A percentile compares a stretch with the other conserved stretches of the same genome.
Evolutionary conservation across 2,797 vertebrate species (phyloP).

Genomic region (Eulemur albifrons): DNA sequence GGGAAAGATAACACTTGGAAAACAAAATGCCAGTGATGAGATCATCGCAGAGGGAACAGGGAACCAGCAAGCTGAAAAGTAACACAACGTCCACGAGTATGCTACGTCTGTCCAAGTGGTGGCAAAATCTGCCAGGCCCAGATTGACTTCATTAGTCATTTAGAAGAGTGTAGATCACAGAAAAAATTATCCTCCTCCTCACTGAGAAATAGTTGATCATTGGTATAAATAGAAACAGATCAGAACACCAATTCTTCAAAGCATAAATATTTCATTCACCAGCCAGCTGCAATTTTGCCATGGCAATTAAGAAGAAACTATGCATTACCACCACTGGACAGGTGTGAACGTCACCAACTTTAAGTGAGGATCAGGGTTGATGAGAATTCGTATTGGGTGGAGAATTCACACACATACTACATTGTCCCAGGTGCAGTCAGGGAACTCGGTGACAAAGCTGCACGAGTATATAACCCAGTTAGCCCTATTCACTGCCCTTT

Average conservation of each 20-base stretch:
- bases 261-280: slow-evolving; percentile 53
- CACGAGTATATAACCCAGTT: accelerated
- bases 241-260: slow-evolving; percentile 42
- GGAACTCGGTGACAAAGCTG: background rate
- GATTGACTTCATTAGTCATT: slow-evolving; percentile 65
- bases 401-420: background rate
- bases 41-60: background rate
- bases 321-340: background rate
- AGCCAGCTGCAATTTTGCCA: background rate
- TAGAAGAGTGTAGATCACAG: slow-evolving; percentile 25
- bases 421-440: background rate
- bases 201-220: slow-evolving; percentile 22
- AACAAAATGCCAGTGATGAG: slow-evolving; percentile 40
- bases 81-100: background rate
- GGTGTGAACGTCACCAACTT: background rate
- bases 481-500: background rate
- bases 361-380: background rate
- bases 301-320: background rate
- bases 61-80: slow-evolving; percentile 29
- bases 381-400: background rate
- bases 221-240: slow-evolving; percentile 44
- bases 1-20: background rate
- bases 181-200: slow-evolving; percentile 43
- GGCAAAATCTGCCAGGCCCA: slow-evolving; percentile 63
- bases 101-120: background rate